Base-by-base conservation (phyloP, 2,797 vertebrate genomes). In the Scolopax rusticola region DNA sequence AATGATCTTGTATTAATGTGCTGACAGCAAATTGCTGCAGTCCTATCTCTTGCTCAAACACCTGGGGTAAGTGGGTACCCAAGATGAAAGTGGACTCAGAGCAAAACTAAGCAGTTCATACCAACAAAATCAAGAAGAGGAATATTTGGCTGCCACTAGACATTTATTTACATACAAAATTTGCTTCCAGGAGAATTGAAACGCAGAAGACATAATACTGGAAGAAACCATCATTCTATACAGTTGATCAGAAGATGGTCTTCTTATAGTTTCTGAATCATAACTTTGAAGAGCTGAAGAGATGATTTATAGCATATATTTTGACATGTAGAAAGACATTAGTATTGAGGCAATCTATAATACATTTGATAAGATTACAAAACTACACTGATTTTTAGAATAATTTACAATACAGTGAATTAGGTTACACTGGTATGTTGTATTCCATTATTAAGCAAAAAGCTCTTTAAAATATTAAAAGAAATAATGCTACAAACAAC, bases 381-480 rank as follows among this genome's bases (percentile, higher is more conserved):
- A 91, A 87, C 36, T 76, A 25, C 21, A 28, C 9, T 82, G 25
- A 84, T 78, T 78, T 95, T 84, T 56, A 76, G 73, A 87, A 93
- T 25, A 16, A 45, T 82, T 82, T 82, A 67, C 45, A 50, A 30
- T 50, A 51, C 78, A 85, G 25, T 47, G 16, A 74, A 67, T n/a
- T 69, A 75, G 27, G 16, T 43, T 70, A 59, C 84, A 63, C 15
- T 60, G 24, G 12, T 40, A 68, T n/a, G 38, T 21, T 65, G 8
- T 47, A 60, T 68, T 94, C 25, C 23, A 43, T 59, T 74, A 64
- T 82, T 88, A 86, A 81, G 12, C 23, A 78, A 86, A 86, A 17
- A 82, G 2, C 8, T 74, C 30, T 73, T 91, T 75, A 84, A 93
- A 90, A 75, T 73, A 84, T 70, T 94, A 78, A 71, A 80, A 61